phyloP scores from a whole-genome alignment of 2,113 vertebrate genomes.

The Mus pahari region DNA sequence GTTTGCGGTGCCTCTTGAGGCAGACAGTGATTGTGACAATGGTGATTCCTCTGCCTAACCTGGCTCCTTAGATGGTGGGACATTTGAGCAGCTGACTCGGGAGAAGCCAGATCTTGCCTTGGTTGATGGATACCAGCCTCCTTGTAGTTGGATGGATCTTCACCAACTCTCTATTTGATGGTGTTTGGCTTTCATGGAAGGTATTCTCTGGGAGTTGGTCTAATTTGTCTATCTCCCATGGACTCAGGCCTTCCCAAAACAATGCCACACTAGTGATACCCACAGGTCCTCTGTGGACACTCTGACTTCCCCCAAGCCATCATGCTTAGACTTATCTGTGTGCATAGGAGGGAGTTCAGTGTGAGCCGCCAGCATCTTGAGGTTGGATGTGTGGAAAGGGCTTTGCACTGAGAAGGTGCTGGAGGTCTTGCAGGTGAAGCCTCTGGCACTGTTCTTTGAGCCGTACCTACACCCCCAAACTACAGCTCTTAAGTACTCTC shows the following conservation, averaged over 20 bases:
- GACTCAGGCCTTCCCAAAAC: background rate
- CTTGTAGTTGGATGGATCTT: background rate
- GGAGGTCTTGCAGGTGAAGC: too few relatives aligned
- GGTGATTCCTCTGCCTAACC: background rate
- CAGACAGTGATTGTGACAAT: background rate
- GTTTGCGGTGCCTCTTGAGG: background rate
- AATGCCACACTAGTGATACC: background rate
- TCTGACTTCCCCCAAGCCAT: background rate
- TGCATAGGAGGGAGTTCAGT: background rate
- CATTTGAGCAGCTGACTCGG: background rate
- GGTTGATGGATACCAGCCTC: background rate
- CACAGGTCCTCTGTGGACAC: background rate
- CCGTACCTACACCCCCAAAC: background rate
- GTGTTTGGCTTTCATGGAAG: background rate
- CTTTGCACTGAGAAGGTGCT: background rate
- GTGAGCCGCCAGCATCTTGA: background rate
- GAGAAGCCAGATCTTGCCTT: background rate
- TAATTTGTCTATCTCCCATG: background rate
- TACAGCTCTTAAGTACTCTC: background rate
- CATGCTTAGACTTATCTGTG: background rate
- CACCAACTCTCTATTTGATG: background rate
- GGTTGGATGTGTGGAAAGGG: background rate
- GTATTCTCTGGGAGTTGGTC: background rate
- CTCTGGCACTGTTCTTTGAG: background rate
- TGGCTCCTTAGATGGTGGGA: background rate